These are phyloP conservation scores for Rousettus madagascariensis DNA, from an alignment of 2,797 vertebrate genomes.

Conservation along the genomic window DNA sequence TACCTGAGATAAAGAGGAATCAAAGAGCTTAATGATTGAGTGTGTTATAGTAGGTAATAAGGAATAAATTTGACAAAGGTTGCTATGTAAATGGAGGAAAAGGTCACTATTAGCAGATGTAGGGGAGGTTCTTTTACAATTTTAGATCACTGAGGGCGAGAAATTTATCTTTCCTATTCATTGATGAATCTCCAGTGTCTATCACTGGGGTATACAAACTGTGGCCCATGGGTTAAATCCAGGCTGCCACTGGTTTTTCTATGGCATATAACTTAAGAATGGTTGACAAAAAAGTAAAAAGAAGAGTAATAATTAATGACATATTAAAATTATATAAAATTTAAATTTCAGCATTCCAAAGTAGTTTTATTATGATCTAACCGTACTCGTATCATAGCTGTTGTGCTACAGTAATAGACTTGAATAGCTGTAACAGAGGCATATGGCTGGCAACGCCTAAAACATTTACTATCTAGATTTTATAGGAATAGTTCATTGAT, in stretches of 20 bases:
- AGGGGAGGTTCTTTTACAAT: neutral
- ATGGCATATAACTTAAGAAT: neutral
- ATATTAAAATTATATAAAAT: neutral
- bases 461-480: neutral
- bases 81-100: neutral
- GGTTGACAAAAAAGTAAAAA: neutral
- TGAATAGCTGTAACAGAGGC: neutral
- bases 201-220: neutral
- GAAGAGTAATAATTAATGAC: neutral
- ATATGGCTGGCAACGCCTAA: neutral
- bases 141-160: neutral
- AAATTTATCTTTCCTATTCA: neutral
- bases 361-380: neutral
- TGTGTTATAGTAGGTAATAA: neutral
- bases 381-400: neutral
- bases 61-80: neutral
- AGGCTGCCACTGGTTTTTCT: neutral
- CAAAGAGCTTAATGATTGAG: neutral
- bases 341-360: neutral
- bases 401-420: neutral
- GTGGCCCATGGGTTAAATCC: neutral
- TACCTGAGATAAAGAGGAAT: neutral
- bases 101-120: neutral
- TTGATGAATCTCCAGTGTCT: neutral
- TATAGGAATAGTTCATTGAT: neutral